Evolutionary conservation across 2,113 vertebrate genomes (phyloP), one percentile per base, ranked within the genome.

Genomic region (Ochotona curzoniae): DNA sequence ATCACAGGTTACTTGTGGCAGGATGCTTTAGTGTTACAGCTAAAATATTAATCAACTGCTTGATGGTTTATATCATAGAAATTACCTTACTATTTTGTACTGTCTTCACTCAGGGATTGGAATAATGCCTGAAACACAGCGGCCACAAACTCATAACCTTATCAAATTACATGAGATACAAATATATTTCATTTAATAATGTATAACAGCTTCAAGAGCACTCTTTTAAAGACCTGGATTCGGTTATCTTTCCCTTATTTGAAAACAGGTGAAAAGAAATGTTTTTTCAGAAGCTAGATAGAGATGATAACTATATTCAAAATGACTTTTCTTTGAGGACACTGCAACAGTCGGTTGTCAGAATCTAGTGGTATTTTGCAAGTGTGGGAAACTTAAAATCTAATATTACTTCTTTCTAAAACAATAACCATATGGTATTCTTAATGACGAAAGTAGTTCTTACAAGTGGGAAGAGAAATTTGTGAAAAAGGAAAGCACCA

Each of bases 361-460:
- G 66, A 90, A 49, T 57, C 51, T 20, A 61, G 44, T 18, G 17
- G 83, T 70, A 54, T 84, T 95, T 94, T 25, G 74, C 54, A 78
- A 74, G 61, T 61, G 12, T 61, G 67, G 76, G 63, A 49, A 87
- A 28, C 61, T 87, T 61, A 75, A 66, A 67, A 84, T 87, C 63
- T 83, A 87, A 89, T 89, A 47, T 60, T 38, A 83, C 21, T 21
- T 67, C 83, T 89, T 89, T 30, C 61, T 81, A 79, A 95, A 93
- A 74, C 90, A 93, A 96, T 93, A 93, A 83, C 87, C 61, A 78
- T 67, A 90, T 60, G 54, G 73, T 73, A 13, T 78, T 81, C 18
- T 93, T 81, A 90, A 51, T 93, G 94, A 93, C 63, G 69, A 81
- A 93, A 93, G 71, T 73, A 82, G 49, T 49, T 91, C 67, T 76